Evolutionary conservation across 2,797 vertebrate genomes (phyloP).

Genomic region (Bradypus variegatus): DNA sequence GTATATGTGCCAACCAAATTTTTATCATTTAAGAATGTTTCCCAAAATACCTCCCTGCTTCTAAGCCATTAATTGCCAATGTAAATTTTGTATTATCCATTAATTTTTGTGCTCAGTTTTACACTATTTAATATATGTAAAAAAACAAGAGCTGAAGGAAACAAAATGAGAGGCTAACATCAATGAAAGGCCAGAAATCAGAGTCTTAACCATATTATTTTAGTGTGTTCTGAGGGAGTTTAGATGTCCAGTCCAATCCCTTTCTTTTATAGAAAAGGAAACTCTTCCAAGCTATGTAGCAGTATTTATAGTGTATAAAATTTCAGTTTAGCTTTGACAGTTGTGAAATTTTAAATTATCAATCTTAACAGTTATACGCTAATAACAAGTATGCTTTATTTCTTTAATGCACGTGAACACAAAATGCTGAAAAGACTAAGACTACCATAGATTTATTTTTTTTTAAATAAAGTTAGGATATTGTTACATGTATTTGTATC

Average conservation of each 20-base stretch:
- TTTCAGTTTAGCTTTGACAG: constrained; percentile 4
- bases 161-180: not conserved
- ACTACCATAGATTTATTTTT: not conserved
- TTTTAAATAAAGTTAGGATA: not conserved
- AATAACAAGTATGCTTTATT: constrained; percentile 31
- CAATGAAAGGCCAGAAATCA: not conserved
- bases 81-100: not conserved
- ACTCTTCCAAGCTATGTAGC: constrained; percentile 11
- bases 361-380: constrained; percentile 22
- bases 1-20: not conserved
- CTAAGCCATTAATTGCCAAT: not conserved
- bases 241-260: not conserved
- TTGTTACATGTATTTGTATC: not conserved
- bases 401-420: constrained; percentile 51
- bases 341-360: constrained; percentile 45
- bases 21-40: constrained; percentile 21
- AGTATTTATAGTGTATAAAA: constrained; percentile 29
- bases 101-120: not conserved
- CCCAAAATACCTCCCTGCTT: constrained; percentile 26
- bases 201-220: not conserved
- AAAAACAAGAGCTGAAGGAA: not conserved
- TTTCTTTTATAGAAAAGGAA: constrained; percentile 5
- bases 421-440: constrained; percentile 5
- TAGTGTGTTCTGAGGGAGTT: not conserved
- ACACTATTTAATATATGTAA: not conserved